Evolutionary conservation across 23 tunicate genomes (phyloP).

Genomic region (Trididemnum clinides): DNA sequence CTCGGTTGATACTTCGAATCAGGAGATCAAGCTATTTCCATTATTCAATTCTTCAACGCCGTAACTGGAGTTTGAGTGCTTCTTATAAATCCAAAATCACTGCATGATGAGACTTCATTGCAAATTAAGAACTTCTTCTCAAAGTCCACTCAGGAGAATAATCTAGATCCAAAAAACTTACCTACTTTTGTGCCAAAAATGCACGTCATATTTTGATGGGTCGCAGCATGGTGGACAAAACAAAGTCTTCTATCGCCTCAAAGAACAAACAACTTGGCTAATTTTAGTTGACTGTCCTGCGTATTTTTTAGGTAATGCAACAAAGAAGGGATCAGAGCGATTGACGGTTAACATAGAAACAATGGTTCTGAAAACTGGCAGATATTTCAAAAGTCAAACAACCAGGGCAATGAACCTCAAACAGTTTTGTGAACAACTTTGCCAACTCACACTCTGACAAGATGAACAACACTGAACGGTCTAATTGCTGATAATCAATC

Average conservation of each 20-base stretch:
- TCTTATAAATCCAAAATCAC: constrained; percentile 55
- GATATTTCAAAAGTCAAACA: constrained; percentile 39
- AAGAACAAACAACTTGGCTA: too few relatives aligned
- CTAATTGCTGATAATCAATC: constrained; percentile 54
- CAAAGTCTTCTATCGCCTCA: constrained; percentile 50
- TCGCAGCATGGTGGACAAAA: constrained; percentile 44
- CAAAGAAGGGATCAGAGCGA: constrained; percentile 41
- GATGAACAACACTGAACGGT: constrained; percentile 49
- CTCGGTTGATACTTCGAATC: constrained; percentile 42
- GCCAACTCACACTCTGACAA: constrained; percentile 32
- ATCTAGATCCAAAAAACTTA: constrained; percentile 6
- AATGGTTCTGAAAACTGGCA: constrained; percentile 41
- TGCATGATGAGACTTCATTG: constrained; percentile 49
- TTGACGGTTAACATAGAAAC: constrained; percentile 36
- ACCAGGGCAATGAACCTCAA: constrained; percentile 38
- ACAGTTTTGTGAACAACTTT: constrained; percentile 30
- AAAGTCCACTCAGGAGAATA: constrained; percentile 26
- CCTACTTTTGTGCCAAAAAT: constrained; percentile 38
- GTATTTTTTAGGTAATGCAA: constrained; percentile 27
- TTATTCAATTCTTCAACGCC: constrained; percentile 67
- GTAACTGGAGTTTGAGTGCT: constrained; percentile 53
- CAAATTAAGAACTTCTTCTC: constrained; percentile 41
- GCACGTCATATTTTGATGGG: constrained; percentile 49
- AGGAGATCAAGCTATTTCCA: constrained; percentile 44
- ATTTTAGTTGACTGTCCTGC: constrained; percentile 42